Base-by-base conservation (phyloP, 2,797 vertebrate genomes). In the Miichthys miiuy region DNA sequence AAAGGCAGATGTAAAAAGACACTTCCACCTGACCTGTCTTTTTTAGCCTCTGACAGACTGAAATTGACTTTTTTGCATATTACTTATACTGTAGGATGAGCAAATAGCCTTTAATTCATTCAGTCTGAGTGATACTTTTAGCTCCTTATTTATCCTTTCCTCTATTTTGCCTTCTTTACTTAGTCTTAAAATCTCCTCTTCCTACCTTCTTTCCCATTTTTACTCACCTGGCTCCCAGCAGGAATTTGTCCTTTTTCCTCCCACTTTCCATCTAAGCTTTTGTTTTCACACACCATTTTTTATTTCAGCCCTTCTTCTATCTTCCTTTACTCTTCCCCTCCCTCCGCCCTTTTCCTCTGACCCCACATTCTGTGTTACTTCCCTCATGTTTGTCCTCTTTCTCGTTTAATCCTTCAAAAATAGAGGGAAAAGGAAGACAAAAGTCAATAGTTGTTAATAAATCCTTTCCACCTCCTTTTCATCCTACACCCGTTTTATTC, bases 401-500 rank as follows among this genome's bases (percentile, higher is more conserved):
- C 14, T 77, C 3, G 60, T 62, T 69, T 67, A 34, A 66, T 60
- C 75, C 62, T 5, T 72, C 25, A 50, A 83, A 63, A 65, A 64
- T 48, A 60, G 17, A 64, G 11, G 8, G n/a, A 27, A 42, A 62
- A 27, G 57, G 23, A 74, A 65, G 55, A 76, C 27, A 68, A 73
- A 51, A 76, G 51, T 44, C 20, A 44, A 21, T 23, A 63, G 41
- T 74, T 78, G 74, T 87, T 81, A 72, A 77, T 72, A 84, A 73
- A 79, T 41, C 73, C 71, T 66, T 73, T 75, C 80, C 76, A 76
- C 82, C 82, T 69, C 68, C 80, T 55, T 75, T 82, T 82, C 82
- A 79, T 89, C 85, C 70, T 44, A 81, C 78, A 78, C 56, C 23
- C 44, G 27, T 85, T 75, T 82, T 54, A 85, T 88, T 81, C 85